phyloP scores from a whole-genome alignment of 2,797 vertebrate species.

The Falco rusticolus region DNA sequence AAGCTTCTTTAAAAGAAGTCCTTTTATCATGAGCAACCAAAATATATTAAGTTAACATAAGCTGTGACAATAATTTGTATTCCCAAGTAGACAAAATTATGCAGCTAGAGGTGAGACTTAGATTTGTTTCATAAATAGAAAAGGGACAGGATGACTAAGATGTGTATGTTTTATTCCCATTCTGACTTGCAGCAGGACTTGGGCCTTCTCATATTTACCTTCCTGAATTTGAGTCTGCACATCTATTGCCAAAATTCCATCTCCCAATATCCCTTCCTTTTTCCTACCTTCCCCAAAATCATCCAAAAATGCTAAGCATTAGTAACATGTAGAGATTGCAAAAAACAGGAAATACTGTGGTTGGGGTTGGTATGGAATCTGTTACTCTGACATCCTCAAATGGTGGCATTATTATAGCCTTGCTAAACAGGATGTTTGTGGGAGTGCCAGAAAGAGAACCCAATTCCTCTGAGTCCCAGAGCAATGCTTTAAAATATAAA shows the following conservation, averaged over 20 bases:
- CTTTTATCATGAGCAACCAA: neutral
- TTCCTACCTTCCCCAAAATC: neutral
- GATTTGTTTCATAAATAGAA: slow-evolving; percentile 24
- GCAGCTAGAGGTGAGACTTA: slow-evolving; percentile 15
- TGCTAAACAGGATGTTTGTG: neutral
- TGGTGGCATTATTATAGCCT: neutral
- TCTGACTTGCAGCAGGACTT: neutral
- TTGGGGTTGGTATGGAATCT: neutral
- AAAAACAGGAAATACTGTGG: neutral
- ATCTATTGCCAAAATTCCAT: neutral
- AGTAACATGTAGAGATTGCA: neutral
- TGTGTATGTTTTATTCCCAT: neutral
- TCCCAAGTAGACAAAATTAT: neutral
- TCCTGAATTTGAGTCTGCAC: neutral
- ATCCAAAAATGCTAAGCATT: neutral
- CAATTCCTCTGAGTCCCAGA: neutral
- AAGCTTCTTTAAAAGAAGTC: neutral
- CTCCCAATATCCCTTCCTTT: neutral
- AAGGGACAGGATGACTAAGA: neutral
- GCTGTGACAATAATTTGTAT: slow-evolving; percentile 35
- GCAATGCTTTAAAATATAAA: neutral
- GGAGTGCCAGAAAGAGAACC: neutral
- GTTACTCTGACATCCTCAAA: neutral
- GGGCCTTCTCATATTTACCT: neutral
- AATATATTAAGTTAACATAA: slow-evolving; percentile 16